Evolutionary conservation across 2,888 invertebrate species (phyloP), one percentile per base, ranked within the genome.

Genomic region (Orthosia cruda): DNA sequence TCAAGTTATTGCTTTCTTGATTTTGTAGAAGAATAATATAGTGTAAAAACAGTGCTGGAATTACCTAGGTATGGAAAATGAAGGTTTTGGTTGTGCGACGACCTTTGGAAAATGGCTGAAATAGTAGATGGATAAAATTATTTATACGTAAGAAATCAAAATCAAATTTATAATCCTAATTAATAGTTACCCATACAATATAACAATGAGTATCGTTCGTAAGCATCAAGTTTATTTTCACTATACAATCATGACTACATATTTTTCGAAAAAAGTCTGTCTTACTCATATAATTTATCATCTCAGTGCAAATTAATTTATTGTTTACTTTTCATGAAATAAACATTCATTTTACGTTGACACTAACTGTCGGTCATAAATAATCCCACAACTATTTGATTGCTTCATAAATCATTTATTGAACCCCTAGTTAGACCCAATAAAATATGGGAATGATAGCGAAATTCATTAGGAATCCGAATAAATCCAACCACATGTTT

Each of bases 261-360:
- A 71, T 86, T 86, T 87, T 77, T 62, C 65, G 40, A 50, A 20
- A 23, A 65, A n/a, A 54, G 59, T 78, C 50, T 70, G 55, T 52
- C 84, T 83, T 86, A 73, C 59, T 88, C 61, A 58, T 73, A 57
- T 71, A 74, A 77, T 75, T 77, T 83, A 64, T 76, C 69, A 69
- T 77, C 23, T 52, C 26, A 58, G 45, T 52, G 0, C 23, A 45
- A 52, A 71, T 13, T 20, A 69, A 40, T 50, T 4, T 61, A 74
- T 74, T 85, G 83, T 85, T 87, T 86, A 86, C 73, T 71, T 74
- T 75, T n/a, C 50, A 69, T 20, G 65, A 70, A 40, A 69, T 77
- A 66, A 50, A 71, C 67, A 74, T 49, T 64, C 74, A 80, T 52
- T 80, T 23, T 26, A 9, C 12, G 12, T 26, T 40, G 58, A 59